Conservation (phyloP, 2,888 invertebrate species). For the Volucella zonaria region DNA sequence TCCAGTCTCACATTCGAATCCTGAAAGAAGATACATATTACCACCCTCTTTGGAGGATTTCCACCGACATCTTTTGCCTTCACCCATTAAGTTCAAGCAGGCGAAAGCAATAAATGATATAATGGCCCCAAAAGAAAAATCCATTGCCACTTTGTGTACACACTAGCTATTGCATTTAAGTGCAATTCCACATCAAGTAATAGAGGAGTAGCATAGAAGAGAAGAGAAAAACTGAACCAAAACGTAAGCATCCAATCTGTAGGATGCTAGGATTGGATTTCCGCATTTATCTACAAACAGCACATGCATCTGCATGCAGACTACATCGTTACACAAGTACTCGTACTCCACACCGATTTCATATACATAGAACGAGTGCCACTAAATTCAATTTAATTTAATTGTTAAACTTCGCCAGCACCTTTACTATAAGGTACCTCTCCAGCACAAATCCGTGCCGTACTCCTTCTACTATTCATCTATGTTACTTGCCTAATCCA, state of each 20-base stretch:
- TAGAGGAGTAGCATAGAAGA: background rate
- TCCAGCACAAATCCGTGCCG: too few relatives aligned
- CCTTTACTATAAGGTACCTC: background rate
- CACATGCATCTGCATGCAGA: background rate
- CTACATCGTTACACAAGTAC: slow-evolving; percentile 6
- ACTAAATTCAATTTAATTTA: slow-evolving; percentile 63
- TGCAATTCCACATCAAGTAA: slow-evolving; percentile 7
- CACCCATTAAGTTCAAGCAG: slow-evolving; percentile 43
- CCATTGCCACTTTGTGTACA: slow-evolving; percentile 32
- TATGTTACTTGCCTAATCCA: slow-evolving; percentile 45
- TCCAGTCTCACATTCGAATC: too few relatives aligned
- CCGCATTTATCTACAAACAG: slow-evolving; percentile 24
- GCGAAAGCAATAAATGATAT: slow-evolving; percentile 54
- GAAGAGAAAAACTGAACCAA: background rate
- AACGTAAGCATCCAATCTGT: slow-evolving; percentile 19
- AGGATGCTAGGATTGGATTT: slow-evolving; percentile 28
- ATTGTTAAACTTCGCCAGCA: slow-evolving; percentile 48
- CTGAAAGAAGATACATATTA: too few relatives aligned
- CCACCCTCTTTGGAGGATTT: background rate
- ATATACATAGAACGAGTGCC: slow-evolving; percentile 33
- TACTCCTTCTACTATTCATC: background rate
- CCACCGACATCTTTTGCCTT: background rate
- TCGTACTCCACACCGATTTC: background rate
- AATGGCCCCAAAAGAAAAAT: slow-evolving; percentile 34
- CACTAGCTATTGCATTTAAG: slow-evolving; percentile 10